Conservation (phyloP, 2,113 vertebrate species). For the Tiliqua scincoides region DNA sequence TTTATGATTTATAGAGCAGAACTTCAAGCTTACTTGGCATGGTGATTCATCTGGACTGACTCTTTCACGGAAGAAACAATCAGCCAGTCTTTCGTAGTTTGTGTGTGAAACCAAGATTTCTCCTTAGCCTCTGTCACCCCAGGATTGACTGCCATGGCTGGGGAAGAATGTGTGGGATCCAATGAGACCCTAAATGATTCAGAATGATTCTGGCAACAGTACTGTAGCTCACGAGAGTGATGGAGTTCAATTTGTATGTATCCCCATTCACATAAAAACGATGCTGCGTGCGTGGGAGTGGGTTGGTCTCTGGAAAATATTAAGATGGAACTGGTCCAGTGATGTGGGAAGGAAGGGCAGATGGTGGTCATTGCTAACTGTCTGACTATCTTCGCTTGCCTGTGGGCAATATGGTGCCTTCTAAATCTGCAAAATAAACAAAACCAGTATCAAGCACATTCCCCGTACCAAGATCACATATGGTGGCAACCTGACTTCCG, state of each 20-base stretch:
- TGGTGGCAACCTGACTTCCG: constrained; percentile 28
- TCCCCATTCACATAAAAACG: background rate
- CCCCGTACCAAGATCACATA: constrained; percentile 3
- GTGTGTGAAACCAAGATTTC: background rate
- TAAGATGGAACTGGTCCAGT: background rate
- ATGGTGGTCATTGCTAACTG: constrained; percentile 6
- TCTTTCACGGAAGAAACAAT: background rate
- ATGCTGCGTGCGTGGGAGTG: background rate
- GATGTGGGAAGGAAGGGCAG: constrained; percentile 14
- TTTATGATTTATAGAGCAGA: background rate
- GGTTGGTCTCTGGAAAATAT: background rate
- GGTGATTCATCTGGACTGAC: background rate
- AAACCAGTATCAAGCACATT: background rate
- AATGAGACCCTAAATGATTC: background rate
- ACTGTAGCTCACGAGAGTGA: background rate
- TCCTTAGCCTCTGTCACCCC: background rate
- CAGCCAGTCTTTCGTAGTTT: background rate
- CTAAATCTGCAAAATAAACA: constrained; percentile 9
- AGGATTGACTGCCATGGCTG: background rate
- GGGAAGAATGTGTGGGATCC: background rate
- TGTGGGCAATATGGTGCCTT: background rate
- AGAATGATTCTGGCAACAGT: background rate
- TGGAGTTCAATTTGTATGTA: background rate
- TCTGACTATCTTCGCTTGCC: background rate
- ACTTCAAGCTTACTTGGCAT: background rate